Evolutionary conservation across 2,888 invertebrate genomes (phyloP).

Genomic region (Euphydryas editha): DNA sequence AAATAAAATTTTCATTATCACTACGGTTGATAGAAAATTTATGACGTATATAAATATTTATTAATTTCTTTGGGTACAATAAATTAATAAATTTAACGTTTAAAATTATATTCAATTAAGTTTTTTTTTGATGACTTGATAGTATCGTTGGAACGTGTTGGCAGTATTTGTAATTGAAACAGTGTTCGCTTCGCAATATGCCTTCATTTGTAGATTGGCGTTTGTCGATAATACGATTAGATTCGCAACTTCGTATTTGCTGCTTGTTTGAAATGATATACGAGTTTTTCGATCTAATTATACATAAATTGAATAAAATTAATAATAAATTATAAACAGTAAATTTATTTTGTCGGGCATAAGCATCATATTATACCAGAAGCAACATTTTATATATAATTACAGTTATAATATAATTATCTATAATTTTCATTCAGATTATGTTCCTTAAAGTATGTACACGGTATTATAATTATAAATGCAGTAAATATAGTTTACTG

Average conservation of each 20-base stretch:
- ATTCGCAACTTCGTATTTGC: conserved; percentile 6
- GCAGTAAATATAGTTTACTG: too few relatives aligned
- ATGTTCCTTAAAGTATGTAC: too few relatives aligned
- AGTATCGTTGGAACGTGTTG: background rate
- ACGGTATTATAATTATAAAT: too few relatives aligned
- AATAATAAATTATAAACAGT: too few relatives aligned
- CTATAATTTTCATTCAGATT: too few relatives aligned
- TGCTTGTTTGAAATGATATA: conserved; percentile 1
- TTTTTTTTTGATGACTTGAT: background rate
- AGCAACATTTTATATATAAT: too few relatives aligned
- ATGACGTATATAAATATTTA: background rate
- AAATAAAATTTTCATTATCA: conserved; percentile 34
- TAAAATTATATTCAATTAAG: background rate
- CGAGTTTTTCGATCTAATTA: background rate
- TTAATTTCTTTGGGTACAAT: background rate
- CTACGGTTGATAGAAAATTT: conserved; percentile 16
- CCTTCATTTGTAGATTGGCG: conserved; percentile 3
- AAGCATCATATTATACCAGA: too few relatives aligned
- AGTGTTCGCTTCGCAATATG: background rate
- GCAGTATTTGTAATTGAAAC: conserved; percentile 4
- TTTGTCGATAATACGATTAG: conserved; percentile 3
- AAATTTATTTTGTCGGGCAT: too few relatives aligned
- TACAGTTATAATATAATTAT: too few relatives aligned
- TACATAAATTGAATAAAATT: background rate
- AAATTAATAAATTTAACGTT: background rate